These are phyloP conservation scores for Lanius collurio DNA, from an alignment of 2,113 vertebrate genomes.

Conservation along the genomic window DNA sequence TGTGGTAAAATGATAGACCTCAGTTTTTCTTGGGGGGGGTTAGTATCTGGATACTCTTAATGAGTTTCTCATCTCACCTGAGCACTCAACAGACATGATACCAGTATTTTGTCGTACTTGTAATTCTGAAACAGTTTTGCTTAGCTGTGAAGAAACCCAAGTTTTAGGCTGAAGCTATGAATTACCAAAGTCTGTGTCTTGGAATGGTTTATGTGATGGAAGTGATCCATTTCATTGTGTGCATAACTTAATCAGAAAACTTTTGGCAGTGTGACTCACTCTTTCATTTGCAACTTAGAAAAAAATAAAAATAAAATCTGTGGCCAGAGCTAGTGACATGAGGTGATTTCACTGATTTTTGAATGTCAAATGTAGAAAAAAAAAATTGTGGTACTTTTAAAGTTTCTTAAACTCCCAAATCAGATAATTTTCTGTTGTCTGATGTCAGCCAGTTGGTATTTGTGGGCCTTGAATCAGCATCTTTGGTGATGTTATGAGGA, in stretches of 20 bases:
- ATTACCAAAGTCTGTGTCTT: not conserved
- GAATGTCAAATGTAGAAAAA: not conserved
- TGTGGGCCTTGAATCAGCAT: not conserved
- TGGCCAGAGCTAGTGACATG: not conserved
- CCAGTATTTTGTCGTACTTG: not conserved
- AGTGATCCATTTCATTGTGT: not conserved
- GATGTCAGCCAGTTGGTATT: not conserved
- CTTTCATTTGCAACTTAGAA: not conserved
- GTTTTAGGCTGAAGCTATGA: not conserved
- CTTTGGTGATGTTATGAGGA: not conserved
- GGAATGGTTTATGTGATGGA: not conserved
- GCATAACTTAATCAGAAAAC: not conserved
- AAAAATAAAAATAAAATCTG: not conserved
- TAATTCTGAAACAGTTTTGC: not conserved
- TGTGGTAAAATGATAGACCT: not conserved
- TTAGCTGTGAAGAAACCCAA: not conserved
- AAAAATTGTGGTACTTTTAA: not conserved
- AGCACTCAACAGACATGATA: not conserved
- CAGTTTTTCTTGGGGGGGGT: not conserved
- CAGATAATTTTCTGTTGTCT: not conserved
- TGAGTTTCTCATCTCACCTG: not conserved
- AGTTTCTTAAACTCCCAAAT: not conserved
- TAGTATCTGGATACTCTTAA: not conserved
- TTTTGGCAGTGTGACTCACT: not conserved
- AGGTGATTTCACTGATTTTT: not conserved